Base-by-base conservation (phyloP, 1,140 invertebrate species). In the Procambarus virginalis region DNA sequence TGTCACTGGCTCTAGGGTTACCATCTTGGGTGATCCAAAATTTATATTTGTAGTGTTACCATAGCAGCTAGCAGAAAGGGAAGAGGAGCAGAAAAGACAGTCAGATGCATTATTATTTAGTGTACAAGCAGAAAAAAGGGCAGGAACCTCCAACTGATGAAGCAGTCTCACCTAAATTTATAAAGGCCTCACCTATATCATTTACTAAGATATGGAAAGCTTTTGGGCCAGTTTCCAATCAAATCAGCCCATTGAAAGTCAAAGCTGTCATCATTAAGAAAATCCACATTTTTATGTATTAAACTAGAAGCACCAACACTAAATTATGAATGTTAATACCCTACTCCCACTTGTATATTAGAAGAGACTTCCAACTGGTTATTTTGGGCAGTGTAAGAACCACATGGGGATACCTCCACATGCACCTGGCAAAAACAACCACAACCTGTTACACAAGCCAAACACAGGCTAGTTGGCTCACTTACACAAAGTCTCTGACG, bases 401-500 rank as follows among this genome's bases (percentile, higher is more conserved):
- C 76, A 78, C 14, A 78, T 78, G 76, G 5, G 4, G 46, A 14
- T 3, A 48, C 46, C 20, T 49, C n/a, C 14, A 22, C 76, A 78
- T 51, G 46, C 76, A 22, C 10, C 17, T 48, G 45, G 46, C 6
- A 6, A 4, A 14, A 20, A 78, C 17, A 48, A 78, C 9, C 14
- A 78, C n/a, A 1, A 20, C 46, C 76, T 6, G 2, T 8, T 49
- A 20, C 46, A 49, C 45, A 48, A 78, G 49, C 76, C 76, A 78
- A 78, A 51, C 46, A 78, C 2, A 20, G 76, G 6, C 6, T 45
- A 77, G 22, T 9, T 22, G 6, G 10, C 49, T 64, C 76, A 88
- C 86, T 88, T 88, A 88, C 86, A 81, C 86, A 82, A 20, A 88
- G 78, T 81, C 86, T 81, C 79, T 88, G 86, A 75, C 86, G 86